Conservation (phyloP, 2,797 vertebrate genomes). For the Aplochiton taeniatus region DNA sequence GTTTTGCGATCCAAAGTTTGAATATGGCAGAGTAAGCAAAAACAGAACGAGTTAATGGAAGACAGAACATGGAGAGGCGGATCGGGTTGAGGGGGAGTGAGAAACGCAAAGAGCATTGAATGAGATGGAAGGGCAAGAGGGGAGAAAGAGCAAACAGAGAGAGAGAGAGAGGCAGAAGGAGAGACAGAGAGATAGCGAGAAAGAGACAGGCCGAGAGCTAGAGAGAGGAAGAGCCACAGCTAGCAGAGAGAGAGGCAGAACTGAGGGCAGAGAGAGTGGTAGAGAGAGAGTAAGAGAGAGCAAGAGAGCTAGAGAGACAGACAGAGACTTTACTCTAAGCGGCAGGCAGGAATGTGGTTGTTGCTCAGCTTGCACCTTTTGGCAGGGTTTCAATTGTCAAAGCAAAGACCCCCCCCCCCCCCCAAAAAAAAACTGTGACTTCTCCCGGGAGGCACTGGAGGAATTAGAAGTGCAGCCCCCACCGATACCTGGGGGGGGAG, state of each 20-base stretch:
- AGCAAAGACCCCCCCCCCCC: too few relatives aligned
- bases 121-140: constrained; percentile 51
- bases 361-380: constrained; percentile 50
- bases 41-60: constrained; percentile 32
- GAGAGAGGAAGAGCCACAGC: constrained; percentile 30
- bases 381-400: constrained; percentile 59
- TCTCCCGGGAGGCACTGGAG: constrained; percentile 39
- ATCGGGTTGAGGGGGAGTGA: constrained; percentile 17
- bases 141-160: constrained; percentile 31
- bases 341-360: constrained; percentile 24
- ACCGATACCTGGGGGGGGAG: too few relatives aligned
- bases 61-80: constrained; percentile 6
- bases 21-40: constrained; percentile 36
- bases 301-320: constrained; percentile 29
- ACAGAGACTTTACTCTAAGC: not conserved
- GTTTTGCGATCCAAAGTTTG: constrained; percentile 70
- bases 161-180: constrained; percentile 54
- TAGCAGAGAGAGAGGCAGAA: too few relatives aligned
- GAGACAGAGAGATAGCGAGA: not conserved
- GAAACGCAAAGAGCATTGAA: constrained; percentile 1
- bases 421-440: constrained; percentile 40
- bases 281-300: constrained; percentile 30
- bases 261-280: constrained; percentile 13
- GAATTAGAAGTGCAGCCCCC: constrained; percentile 44
- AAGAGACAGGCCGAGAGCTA: constrained; percentile 4